A percentile compares a stretch with the other conserved stretches of the same genome.
Evolutionary conservation across 2,888 invertebrate species (phyloP).

Genomic region (Sminthurides aquaticus): DNA sequence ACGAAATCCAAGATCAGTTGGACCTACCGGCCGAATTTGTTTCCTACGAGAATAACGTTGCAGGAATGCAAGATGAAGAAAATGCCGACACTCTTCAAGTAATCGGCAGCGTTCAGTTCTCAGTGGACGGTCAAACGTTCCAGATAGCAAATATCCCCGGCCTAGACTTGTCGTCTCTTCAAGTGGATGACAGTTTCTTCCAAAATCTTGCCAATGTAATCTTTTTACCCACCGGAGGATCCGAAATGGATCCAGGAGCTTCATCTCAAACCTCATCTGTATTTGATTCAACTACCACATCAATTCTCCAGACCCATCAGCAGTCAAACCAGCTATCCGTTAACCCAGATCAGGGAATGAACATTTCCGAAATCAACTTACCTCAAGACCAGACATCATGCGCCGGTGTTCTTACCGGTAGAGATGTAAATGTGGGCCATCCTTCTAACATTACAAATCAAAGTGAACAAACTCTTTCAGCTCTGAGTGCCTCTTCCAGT

Average conservation of each 20-base stretch:
- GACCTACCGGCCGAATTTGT: conserved; percentile 18
- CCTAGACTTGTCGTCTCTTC: conserved; percentile 49
- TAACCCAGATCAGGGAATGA: background rate
- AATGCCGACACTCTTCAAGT: conserved; percentile 38
- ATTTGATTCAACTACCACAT: background rate
- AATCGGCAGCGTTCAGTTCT: conserved; percentile 47
- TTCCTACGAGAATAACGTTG: conserved; percentile 8
- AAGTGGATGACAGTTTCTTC: conserved; percentile 50
- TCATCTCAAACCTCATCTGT: background rate
- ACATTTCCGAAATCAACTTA: background rate
- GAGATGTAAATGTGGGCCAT: conserved; percentile 17
- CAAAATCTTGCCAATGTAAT: conserved; percentile 47
- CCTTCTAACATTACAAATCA: background rate
- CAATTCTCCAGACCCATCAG: background rate
- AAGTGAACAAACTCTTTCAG: no score
- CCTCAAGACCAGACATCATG: background rate
- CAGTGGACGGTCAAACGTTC: conserved; percentile 44
- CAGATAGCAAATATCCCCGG: conserved; percentile 48
- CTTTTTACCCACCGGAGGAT: conserved; percentile 44
- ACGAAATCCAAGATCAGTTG: background rate
- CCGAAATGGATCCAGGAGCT: conserved; percentile 3
- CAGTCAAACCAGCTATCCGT: background rate
- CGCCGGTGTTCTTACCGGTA: conserved; percentile 18
- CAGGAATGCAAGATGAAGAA: background rate
- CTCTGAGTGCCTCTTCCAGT: no score